A percentile compares a stretch with the other conserved stretches of the same genome.
Conservation (phyloP, 2,888 invertebrate species). For the Nasonovia ribisnigri region DNA sequence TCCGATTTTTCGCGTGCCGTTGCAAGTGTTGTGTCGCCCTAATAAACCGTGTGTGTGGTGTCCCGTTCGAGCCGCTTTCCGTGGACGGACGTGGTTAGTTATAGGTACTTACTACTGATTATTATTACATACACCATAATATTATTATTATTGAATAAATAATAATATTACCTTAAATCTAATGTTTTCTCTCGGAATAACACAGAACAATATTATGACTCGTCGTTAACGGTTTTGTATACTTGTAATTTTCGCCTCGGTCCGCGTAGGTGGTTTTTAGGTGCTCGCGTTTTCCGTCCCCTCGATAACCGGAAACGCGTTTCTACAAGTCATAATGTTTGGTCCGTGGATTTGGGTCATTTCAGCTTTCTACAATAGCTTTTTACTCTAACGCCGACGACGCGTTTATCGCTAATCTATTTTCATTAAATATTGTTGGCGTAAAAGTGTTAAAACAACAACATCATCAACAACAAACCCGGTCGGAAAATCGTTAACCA, state of each 20-base stretch:
- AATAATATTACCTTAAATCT: background rate
- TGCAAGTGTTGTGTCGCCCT: background rate
- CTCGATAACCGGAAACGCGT: background rate
- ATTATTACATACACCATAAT: background rate
- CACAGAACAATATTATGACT: background rate
- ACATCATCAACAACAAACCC: background rate
- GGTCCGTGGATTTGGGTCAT: constrained; percentile 39
- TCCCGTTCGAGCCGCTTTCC: background rate
- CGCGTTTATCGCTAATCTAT: background rate
- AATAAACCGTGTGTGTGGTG: background rate
- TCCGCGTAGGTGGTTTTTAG: background rate
- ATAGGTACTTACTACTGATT: background rate
- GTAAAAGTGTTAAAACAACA: background rate
- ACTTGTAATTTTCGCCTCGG: background rate
- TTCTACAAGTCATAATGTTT: background rate
- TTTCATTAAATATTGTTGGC: background rate
- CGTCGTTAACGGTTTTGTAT: background rate
- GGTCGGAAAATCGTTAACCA: background rate
- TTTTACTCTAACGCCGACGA: background rate
- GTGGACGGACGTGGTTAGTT: constrained; percentile 28
- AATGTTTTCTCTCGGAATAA: background rate
- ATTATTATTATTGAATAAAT: background rate
- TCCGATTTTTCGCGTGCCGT: background rate
- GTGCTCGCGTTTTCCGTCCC: background rate
- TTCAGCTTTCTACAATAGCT: background rate